Conservation (phyloP, 2,888 invertebrate species). For the Pristionchus japonicus region DNA sequence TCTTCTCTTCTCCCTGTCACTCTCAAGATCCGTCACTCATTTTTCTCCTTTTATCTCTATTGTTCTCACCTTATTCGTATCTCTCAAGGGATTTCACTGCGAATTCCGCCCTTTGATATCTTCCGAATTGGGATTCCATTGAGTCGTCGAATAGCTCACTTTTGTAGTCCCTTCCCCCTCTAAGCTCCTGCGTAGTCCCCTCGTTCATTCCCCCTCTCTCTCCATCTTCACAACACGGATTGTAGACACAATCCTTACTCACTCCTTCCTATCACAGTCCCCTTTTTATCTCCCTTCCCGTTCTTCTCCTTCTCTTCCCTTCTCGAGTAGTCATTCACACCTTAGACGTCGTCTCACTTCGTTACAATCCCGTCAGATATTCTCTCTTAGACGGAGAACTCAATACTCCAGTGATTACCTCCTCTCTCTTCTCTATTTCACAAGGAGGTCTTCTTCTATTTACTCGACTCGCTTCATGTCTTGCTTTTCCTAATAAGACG, state of each 20-base stretch:
- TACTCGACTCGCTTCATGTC: not conserved
- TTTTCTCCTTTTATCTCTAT: constrained; percentile 22
- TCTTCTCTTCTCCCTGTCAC: not conserved
- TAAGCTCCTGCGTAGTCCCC: not conserved
- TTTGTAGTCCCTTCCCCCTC: not conserved
- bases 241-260: constrained; percentile 32
- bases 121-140: not conserved
- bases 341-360: not conserved
- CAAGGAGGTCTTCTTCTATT: not conserved
- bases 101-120: not conserved
- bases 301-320: constrained; percentile 10
- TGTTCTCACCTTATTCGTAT: not conserved
- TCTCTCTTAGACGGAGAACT: not conserved
- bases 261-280: constrained; percentile 48
- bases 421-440: not conserved
- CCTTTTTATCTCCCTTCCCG: constrained; percentile 50
- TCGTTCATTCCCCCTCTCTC: not conserved
- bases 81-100: not conserved
- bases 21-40: not conserved
- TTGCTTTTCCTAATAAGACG: constrained; percentile 31
- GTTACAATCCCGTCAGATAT: not conserved
- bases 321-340: not conserved
- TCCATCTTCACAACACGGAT: not conserved
- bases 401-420: not conserved
- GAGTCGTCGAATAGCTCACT: not conserved